Evolutionary conservation across 2,797 vertebrate species (phyloP), one percentile per base, ranked within the genome.

Genomic region (Eidolon dupreanum): DNA sequence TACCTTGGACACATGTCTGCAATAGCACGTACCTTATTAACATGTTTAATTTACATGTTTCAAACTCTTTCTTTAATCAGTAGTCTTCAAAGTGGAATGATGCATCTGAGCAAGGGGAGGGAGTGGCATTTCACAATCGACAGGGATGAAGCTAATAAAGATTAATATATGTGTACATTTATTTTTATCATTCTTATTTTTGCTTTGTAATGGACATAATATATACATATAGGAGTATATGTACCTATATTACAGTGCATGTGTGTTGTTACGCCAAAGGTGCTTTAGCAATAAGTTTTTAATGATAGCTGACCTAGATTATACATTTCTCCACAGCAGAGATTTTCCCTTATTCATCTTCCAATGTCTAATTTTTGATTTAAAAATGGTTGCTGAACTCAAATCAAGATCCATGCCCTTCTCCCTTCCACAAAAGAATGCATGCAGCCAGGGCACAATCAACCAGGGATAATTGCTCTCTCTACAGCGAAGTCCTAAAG

Each of bases 121-220:
- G 28, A 55, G 7, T 28, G 1, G 20, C 65, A 65, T 5, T 17
- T n/a, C 75, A 24, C 1, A n/a, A 43, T 33, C 20, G 53, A 49
- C 24, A 63, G 51, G 5, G 6, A 55, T 33, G 12, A 94, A 73
- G 6, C 28, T 16, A 61, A 33, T 55, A 70, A 85, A 73, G 43
- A 90, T 38, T 36, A 88, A 66, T 74, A 90, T 59, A 82, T 31
- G 51, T 33, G 24, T 43, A 53, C 31, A 41, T 66, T 84, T 74
- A 70, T 65, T 79, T 94, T 74, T 75, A 66, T 68, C 46, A 70
- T 28, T 79, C 86, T 79, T 82, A 84, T 83, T 82, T 53, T 77
- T 70, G 20, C 81, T 94, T 96, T 94, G 82, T 57, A 81, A 65
- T 53, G 17, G 28, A 79, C 15, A 38, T 73, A 73, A 61, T 66